A percentile compares a stretch with the other conserved stretches of the same genome.
Conservation (phyloP, 2,113 vertebrate genomes). For the Fukomys damarensis region DNA sequence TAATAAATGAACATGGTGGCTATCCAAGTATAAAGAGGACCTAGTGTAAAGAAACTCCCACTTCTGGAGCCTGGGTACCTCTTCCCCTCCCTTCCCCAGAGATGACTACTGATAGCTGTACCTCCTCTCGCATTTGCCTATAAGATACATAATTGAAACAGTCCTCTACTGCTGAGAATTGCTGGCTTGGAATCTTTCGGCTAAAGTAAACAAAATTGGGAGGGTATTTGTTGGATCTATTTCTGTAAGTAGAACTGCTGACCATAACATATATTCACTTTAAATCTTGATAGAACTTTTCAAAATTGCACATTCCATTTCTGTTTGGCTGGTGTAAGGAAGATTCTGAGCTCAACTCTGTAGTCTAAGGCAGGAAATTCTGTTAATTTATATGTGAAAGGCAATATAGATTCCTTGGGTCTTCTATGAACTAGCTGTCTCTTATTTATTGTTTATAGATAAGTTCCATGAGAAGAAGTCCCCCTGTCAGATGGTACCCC, state of each 20-base stretch:
- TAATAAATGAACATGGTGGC: background rate
- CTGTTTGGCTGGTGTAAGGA: background rate
- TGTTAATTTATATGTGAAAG: background rate
- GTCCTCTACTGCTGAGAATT: background rate
- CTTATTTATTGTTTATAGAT: background rate
- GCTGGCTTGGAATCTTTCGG: background rate
- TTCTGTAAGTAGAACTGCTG: constrained; percentile 24
- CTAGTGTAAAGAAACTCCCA: background rate
- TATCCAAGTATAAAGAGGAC: background rate
- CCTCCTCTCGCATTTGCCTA: background rate
- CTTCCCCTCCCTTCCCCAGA: background rate
- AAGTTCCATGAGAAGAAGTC: background rate
- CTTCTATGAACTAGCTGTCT: background rate
- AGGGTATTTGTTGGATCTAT: background rate
- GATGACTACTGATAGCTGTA: background rate
- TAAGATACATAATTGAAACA: constrained; percentile 29
- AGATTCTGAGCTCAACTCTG: background rate
- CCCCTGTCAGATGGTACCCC: too few relatives aligned
- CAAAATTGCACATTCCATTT: background rate
- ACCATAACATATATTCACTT: background rate
- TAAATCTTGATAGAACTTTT: constrained; percentile 25
- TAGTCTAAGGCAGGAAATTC: background rate
- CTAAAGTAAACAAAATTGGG: background rate
- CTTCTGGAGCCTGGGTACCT: background rate
- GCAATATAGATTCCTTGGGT: background rate